These are phyloP conservation scores for Cryptus viduatorius DNA, from an alignment of 2,888 invertebrate species.

Conservation along the genomic window DNA sequence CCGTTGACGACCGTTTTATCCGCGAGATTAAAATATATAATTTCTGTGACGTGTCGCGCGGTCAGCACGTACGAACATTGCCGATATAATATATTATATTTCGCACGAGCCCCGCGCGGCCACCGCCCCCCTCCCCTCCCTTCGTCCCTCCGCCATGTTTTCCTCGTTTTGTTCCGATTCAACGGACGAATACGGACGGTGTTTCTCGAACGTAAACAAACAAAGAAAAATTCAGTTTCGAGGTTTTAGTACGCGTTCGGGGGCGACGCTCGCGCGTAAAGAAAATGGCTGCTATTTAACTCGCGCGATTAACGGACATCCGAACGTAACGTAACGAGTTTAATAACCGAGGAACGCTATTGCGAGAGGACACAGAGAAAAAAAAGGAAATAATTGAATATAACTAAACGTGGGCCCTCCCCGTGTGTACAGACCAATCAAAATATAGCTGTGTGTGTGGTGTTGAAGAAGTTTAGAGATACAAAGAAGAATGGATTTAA, in stretches of 20 bases:
- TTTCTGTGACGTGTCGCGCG: conserved; percentile 21
- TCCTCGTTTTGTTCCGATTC: conserved; percentile 32
- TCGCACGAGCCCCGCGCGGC: conserved; percentile 43
- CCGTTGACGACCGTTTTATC: conserved; percentile 59
- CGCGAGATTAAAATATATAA: conserved; percentile 41
- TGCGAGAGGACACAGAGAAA: conserved; percentile 18
- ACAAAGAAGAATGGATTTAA: conserved; percentile 4
- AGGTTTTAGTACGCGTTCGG: conserved; percentile 41
- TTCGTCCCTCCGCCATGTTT: background rate
- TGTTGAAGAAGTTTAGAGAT: conserved; percentile 22
- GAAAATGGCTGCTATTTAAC: conserved; percentile 41
- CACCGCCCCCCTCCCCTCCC: background rate
- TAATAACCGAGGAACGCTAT: conserved; percentile 11
- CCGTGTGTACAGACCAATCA: conserved; percentile 82
- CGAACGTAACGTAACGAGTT: background rate
- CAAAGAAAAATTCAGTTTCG: conserved; percentile 21
- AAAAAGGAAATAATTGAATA: conserved; percentile 26
- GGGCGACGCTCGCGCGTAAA: conserved; percentile 41
- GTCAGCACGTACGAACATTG: conserved; percentile 31
- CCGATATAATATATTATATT: conserved; percentile 48
- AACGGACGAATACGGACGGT: conserved; percentile 12
- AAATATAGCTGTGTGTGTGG: conserved; percentile 75
- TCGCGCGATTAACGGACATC: background rate
- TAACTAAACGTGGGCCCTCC: conserved; percentile 67
- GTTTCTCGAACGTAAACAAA: conserved; percentile 21